Evolutionary conservation across 2,888 invertebrate genomes (phyloP), one percentile per base, ranked within the genome.

Genomic region (Drosophila merina): DNA sequence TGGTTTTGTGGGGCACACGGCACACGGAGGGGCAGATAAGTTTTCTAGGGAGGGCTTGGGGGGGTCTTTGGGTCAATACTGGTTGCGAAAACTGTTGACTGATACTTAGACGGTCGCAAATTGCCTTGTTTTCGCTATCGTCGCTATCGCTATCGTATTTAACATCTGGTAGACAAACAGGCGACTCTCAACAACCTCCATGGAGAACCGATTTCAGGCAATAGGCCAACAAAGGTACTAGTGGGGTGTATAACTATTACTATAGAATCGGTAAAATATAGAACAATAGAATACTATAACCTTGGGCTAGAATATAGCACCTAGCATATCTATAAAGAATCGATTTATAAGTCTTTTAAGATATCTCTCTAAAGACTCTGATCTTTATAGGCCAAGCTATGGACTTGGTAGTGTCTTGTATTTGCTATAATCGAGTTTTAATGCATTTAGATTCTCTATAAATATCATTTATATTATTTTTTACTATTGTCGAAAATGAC

Each of bases 51-150:
- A 26, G 26, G 28, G 28, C 4, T 7, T 8, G 33, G 48, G 49
- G 25, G 44, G 28, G 9, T 42, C 44, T 36, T 54, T 54, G 45
- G 63, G 63, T 54, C 68, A 64, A 64, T 64, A 64, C 44, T 52
- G 55, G 55, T 67, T 64, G 63, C 63, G 68, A 64, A 62, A 64
- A 64, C 68, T 64, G 63, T 68, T 71, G 68, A 50, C 71, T 60
- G 62, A 68, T 71, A 68, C 60, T 68, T 71, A 68, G 72, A 71
- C 68, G 71, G 71, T 60, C 62, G 72, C 68, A 68, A 68, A 68
- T 68, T 68, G 68, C 68, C 72, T 50, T 71, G 60, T 71, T 71
- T 67, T 64, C 63, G 71, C 51, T 71, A 63, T 63, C 63, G 71
- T 63, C 63, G 71, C 71, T 57, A 69, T 69, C 58, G 67, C 70